Evolutionary conservation across 1,140 invertebrate species (phyloP).

Genomic region (Magallana ariakensis): DNA sequence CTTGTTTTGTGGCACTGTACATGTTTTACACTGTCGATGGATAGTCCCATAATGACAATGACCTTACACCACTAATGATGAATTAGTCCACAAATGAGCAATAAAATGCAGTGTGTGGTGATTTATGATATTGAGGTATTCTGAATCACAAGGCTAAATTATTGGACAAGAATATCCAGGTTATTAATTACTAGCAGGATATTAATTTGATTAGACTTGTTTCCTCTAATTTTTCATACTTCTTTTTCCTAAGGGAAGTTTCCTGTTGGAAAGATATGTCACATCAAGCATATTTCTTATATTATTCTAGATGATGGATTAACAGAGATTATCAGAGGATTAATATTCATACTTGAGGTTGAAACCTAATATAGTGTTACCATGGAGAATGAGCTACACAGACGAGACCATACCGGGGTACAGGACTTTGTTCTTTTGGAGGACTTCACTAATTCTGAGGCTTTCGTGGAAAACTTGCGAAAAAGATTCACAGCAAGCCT

Average conservation of each 20-base stretch:
- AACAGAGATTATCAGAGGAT: background rate
- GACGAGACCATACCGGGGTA: conserved; percentile 90
- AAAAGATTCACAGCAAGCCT: conserved; percentile 92
- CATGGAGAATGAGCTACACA: conserved; percentile 80
- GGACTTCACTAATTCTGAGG: conserved; percentile 88
- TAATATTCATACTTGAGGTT: background rate
- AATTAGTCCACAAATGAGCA: conserved; percentile 24
- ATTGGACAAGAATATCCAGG: background rate
- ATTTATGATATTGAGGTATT: conserved; percentile 21
- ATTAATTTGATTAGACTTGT: background rate
- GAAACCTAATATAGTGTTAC: background rate
- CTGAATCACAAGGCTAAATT: background rate
- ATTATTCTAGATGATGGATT: background rate
- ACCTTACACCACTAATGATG: conserved; percentile 12
- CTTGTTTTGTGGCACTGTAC: background rate
- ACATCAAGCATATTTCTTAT: background rate
- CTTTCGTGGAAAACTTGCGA: conserved; percentile 91
- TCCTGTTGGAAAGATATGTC: background rate
- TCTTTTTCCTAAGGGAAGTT: background rate
- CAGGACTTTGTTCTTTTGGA: conserved; percentile 95
- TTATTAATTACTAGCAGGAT: background rate
- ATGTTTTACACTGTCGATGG: background rate
- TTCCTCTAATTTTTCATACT: background rate
- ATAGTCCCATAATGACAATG: conserved; percentile 15
- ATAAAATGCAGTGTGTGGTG: conserved; percentile 1